Conservation (phyloP, 2,888 invertebrate genomes). For the Hesperia comma region DNA sequence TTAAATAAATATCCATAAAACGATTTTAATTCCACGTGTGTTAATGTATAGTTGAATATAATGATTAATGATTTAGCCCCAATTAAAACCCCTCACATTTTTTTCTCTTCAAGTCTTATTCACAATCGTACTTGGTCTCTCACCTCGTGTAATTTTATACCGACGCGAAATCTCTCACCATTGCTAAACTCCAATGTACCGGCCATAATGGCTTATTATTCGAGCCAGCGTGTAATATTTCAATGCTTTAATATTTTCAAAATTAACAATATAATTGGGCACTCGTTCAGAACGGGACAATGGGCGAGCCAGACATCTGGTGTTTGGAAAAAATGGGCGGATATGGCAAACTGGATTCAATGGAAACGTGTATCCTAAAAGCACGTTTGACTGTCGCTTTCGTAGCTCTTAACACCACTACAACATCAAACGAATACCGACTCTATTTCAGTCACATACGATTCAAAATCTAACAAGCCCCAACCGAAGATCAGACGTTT, state of each 20-base stretch:
- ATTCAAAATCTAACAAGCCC: slow-evolving; percentile 45
- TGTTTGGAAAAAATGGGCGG: slow-evolving; percentile 78
- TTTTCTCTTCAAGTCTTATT: slow-evolving; percentile 10
- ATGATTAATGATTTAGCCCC: slow-evolving; percentile 2
- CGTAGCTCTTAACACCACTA: slow-evolving; percentile 40
- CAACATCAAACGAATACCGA: slow-evolving; percentile 40
- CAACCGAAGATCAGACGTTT: slow-evolving; percentile 45
- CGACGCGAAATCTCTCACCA: slow-evolving; percentile 41
- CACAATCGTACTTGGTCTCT: not conserved
- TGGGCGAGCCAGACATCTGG: slow-evolving; percentile 74
- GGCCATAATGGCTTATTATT: slow-evolving; percentile 79
- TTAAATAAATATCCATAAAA: not conserved
- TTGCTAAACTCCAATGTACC: slow-evolving; percentile 42
- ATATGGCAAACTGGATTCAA: slow-evolving; percentile 79
- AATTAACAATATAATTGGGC: slow-evolving; percentile 84
- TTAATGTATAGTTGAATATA: not conserved
- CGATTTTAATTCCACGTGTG: not conserved
- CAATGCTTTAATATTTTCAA: slow-evolving; percentile 73
- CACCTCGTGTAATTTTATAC: slow-evolving; percentile 28
- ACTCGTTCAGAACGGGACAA: slow-evolving; percentile 70
- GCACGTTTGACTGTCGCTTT: slow-evolving; percentile 47
- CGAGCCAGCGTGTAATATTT: slow-evolving; percentile 74
- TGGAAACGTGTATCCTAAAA: slow-evolving; percentile 73
- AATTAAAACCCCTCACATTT: slow-evolving; percentile 9
- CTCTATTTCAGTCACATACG: slow-evolving; percentile 40